Evolutionary conservation across 2,113 vertebrate species (phyloP).

Genomic region (Spermophilus dauricus): DNA sequence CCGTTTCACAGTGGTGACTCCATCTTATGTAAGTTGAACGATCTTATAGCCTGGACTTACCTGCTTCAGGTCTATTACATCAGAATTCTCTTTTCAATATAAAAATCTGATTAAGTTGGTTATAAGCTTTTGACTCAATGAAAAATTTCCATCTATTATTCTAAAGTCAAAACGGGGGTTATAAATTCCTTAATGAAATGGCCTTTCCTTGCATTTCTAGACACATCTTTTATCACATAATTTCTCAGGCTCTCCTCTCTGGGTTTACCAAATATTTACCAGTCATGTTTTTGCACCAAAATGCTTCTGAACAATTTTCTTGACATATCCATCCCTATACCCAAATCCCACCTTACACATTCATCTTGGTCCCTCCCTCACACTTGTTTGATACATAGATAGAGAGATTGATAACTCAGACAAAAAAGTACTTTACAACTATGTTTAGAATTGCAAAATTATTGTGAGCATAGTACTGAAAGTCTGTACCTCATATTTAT

Average conservation of each 20-base stretch:
- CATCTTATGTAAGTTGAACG: not conserved
- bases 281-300: not conserved
- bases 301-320: not conserved
- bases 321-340: not conserved
- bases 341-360: not conserved
- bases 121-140: not conserved
- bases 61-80: not conserved
- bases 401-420: not conserved
- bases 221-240: not conserved
- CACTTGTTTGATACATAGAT: not conserved
- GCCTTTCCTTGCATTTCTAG: not conserved
- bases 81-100: not conserved
- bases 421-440: not conserved
- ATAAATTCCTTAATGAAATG: not conserved
- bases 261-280: not conserved
- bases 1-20: not conserved
- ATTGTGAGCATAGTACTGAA: not conserved
- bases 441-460: not conserved
- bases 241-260: not conserved
- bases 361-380: not conserved
- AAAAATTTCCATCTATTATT: not conserved
- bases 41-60: accelerated
- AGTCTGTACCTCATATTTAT: not conserved
- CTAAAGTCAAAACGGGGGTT: not conserved
- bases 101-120: not conserved